These are phyloP conservation scores for Callimorpha dominula DNA, from an alignment of 2,888 invertebrate species.

Conservation along the genomic window DNA sequence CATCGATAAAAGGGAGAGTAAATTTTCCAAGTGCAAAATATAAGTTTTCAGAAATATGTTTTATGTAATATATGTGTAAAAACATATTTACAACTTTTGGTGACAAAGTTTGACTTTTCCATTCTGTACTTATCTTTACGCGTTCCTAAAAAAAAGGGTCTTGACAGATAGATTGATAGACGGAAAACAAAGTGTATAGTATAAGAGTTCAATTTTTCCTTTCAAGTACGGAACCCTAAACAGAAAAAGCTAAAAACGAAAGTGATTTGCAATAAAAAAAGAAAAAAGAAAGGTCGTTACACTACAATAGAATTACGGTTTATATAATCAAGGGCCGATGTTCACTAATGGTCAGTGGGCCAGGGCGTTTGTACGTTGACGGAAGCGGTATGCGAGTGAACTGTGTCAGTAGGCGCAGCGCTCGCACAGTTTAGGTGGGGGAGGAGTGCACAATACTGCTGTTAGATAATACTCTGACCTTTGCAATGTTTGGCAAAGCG, in stretches of 20 bases:
- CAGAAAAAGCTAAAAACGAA: slow-evolving; percentile 26
- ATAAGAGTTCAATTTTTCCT: not conserved
- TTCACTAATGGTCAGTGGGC: slow-evolving; percentile 66
- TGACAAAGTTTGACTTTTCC: no score
- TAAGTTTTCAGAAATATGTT: no score
- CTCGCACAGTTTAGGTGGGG: slow-evolving; percentile 43
- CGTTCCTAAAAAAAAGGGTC: not conserved
- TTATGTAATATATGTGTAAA: no score
- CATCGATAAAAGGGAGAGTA: no score
- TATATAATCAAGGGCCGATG: slow-evolving; percentile 60
- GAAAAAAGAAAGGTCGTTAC: slow-evolving; percentile 30
- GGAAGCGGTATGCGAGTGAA: slow-evolving; percentile 57
- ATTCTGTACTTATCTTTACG: not conserved
- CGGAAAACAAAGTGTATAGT: not conserved
- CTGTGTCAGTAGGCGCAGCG: slow-evolving; percentile 72
- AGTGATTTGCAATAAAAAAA: slow-evolving; percentile 37
- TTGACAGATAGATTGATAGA: not conserved
- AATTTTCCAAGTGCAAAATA: no score
- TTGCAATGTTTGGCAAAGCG: slow-evolving; percentile 63
- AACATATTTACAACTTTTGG: no score
- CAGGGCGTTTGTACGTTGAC: slow-evolving; percentile 63
- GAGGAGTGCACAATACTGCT: slow-evolving; percentile 53
- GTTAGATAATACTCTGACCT: slow-evolving; percentile 79
- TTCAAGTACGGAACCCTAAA: not conserved
- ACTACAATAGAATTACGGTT: slow-evolving; percentile 53